phyloP scores from a whole-genome alignment of 2,797 vertebrate species.

The Eospalax fontanierii region DNA sequence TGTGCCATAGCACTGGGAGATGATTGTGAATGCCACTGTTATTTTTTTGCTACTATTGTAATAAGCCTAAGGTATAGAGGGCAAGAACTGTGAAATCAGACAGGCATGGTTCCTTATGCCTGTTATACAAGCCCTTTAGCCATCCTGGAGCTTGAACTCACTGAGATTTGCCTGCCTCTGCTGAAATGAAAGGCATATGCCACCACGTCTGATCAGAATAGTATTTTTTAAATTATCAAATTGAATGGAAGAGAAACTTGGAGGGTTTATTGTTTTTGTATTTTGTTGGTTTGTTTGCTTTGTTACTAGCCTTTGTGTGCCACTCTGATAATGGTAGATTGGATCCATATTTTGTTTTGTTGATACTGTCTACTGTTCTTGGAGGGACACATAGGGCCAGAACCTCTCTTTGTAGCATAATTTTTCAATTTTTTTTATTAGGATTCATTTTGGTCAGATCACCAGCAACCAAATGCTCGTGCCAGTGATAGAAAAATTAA shows the following conservation, averaged over 20 bases:
- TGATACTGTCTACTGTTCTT: background rate
- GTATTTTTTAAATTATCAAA: background rate
- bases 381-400: background rate
- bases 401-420: background rate
- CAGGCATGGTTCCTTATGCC: too few relatives aligned
- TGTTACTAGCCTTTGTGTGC: background rate
- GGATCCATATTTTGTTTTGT: background rate
- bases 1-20: too few relatives aligned
- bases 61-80: too few relatives aligned
- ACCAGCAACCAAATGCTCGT: conserved; percentile 97
- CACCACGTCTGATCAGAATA: too few relatives aligned
- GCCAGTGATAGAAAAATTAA: conserved; percentile 95
- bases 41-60: too few relatives aligned
- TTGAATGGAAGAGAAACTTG: background rate
- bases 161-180: too few relatives aligned
- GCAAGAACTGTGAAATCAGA: too few relatives aligned
- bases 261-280: background rate
- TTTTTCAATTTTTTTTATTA: conserved; percentile 82
- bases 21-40: too few relatives aligned
- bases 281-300: conserved; percentile 6
- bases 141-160: too few relatives aligned
- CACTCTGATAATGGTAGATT: background rate
- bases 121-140: too few relatives aligned
- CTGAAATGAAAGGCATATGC: too few relatives aligned
- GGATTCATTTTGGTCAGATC: conserved; percentile 98